Evolutionary conservation across 2,888 invertebrate species (phyloP), one percentile per base, ranked within the genome.

Genomic region (Cosmopolites sordidus): DNA sequence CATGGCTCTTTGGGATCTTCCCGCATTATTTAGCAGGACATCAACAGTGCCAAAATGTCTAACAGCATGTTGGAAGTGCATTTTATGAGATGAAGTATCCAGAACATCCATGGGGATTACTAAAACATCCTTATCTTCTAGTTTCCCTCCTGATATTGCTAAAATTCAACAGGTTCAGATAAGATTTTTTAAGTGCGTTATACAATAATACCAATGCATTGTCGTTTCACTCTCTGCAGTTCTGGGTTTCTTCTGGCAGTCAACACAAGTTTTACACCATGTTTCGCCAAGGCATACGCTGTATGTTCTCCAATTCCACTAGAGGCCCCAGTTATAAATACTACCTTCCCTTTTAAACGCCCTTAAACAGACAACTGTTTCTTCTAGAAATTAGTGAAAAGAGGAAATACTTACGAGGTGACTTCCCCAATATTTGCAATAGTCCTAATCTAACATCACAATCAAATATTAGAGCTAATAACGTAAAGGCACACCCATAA

Each of bases 281-380:
- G 75, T 63, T 78, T 78, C 0, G 89, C 85, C 44, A 89, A 72
- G 15, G 79, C 78, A 58, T 86, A 77, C 0, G 89, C 88, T 42
- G 88, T 73, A 58, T 79, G 72, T 72, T 87, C 86, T 1, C 91
- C 91, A 57, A 92, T 90, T 11, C 91, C 91, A 74, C 87, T 87
- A 0, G 90, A 90, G 0, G 90, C 88, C 38, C 91, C 91, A 1
- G 88, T 89, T 60, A 92, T 83, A 85, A 91, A 92, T 1, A 89
- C 82, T 2, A 90, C 88, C 71, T 89, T 83, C 0, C 83, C 83
- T 51, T 67, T 67, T 9, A 70, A 52, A 41, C 64, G 58, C 14
- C 66, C 69, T 69, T 39, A 39, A 62, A 55, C 3, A 37, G 62
- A 55, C 3, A 37, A 12, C 4, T 14, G n/a, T 12, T 14, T n/a